A percentile compares a stretch with the other conserved stretches of the same genome.
phyloP scores from a whole-genome alignment of 2,113 vertebrate genomes.

The Colius striatus region DNA sequence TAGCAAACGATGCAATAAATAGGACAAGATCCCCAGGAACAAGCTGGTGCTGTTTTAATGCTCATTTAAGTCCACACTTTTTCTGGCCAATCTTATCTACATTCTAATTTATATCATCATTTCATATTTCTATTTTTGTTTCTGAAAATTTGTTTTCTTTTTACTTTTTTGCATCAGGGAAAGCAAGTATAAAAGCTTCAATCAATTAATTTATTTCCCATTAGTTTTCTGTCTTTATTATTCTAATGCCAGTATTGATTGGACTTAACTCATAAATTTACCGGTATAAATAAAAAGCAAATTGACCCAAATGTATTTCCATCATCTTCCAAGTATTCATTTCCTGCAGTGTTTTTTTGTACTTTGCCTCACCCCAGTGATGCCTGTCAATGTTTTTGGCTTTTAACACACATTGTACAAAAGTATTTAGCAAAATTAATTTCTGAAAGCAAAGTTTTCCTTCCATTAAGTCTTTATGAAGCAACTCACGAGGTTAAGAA shows the following conservation, averaged over 20 bases:
- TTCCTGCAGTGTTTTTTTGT: not conserved
- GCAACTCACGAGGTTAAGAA: not conserved
- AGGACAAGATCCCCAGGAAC: slow-evolving; percentile 1
- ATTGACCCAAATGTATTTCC: not conserved
- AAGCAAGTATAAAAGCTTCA: not conserved
- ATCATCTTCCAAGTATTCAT: not conserved
- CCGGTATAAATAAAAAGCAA: not conserved
- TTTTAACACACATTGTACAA: not conserved
- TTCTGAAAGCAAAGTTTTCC: not conserved
- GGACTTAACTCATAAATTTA: not conserved
- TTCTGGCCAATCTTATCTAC: slow-evolving; percentile 25
- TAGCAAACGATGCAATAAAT: slow-evolving; percentile 62
- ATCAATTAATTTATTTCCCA: not conserved
- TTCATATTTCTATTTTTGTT: slow-evolving; percentile 32
- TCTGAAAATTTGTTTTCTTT: not conserved
- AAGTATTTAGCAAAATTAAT: not conserved
- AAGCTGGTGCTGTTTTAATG: slow-evolving; percentile 64
- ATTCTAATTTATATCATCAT: slow-evolving; percentile 33
- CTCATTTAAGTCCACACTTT: slow-evolving; percentile 55
- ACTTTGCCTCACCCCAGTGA: not conserved
- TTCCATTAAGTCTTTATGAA: not conserved
- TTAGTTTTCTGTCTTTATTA: not conserved
- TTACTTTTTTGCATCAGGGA: not conserved
- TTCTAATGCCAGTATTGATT: not conserved
- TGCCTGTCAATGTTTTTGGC: not conserved